Conservation (phyloP, 2,888 invertebrate genomes). For the Corbicula japonica region DNA sequence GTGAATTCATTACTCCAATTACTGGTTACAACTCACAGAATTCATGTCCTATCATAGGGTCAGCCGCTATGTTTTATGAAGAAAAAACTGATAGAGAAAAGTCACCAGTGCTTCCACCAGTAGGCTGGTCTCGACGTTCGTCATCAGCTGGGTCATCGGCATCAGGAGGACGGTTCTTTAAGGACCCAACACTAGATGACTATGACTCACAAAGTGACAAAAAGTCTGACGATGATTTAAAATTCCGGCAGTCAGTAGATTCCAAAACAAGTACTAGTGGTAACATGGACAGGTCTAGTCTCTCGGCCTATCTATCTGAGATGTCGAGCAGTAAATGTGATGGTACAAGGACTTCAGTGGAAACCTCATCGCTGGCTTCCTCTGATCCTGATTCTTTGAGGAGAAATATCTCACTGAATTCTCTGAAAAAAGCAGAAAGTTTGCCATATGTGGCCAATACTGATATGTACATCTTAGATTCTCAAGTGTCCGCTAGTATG, state of each 20-base stretch:
- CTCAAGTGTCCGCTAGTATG: constrained; percentile 8
- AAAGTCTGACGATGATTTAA: constrained; percentile 28
- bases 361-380: constrained; percentile 50
- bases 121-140: constrained; percentile 42
- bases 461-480: not conserved
- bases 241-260: constrained; percentile 6
- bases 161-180: constrained; percentile 51
- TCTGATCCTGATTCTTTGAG: constrained; percentile 44
- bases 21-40: not conserved
- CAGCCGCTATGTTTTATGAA: constrained; percentile 27
- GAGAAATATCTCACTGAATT: not conserved
- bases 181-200: constrained; percentile 38
- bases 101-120: constrained; percentile 51
- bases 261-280: constrained; percentile 33
- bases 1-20: constrained; percentile 20
- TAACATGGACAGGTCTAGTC: constrained; percentile 55
- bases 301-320: constrained; percentile 57
- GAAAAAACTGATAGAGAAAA: not conserved
- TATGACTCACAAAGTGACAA: constrained; percentile 6
- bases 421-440: constrained; percentile 41
- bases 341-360: constrained; percentile 41
- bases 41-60: not conserved
- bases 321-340: constrained; percentile 54
- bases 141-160: constrained; percentile 45
- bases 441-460: constrained; percentile 34